phyloP scores from a whole-genome alignment of 2,797 vertebrate genomes.

The Acanthopagrus latus region DNA sequence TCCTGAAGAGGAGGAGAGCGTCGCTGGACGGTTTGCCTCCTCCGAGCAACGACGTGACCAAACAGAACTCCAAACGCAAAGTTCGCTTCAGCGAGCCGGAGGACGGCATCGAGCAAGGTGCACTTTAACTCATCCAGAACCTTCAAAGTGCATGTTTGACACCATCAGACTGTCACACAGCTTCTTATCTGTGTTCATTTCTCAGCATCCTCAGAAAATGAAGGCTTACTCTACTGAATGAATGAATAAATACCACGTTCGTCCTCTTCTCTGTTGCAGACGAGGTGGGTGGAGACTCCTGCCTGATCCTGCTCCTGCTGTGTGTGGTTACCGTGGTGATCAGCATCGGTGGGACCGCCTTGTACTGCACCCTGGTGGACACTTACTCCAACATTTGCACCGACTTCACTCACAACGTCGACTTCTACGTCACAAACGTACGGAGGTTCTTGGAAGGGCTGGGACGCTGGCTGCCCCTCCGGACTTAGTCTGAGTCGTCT shows the following conservation, averaged over 20 bases:
- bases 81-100: slow-evolving; percentile 95
- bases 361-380: slow-evolving; percentile 94
- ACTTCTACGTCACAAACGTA: slow-evolving; percentile 90
- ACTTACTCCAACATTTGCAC: slow-evolving; percentile 92
- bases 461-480: slow-evolving; percentile 87
- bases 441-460: slow-evolving; percentile 86
- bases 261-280: slow-evolving; percentile 82
- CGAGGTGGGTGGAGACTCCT: slow-evolving; percentile 92
- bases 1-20: slow-evolving; percentile 91
- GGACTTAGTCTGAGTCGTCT: slow-evolving; percentile 77
- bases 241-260: neutral
- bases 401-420: slow-evolving; percentile 92
- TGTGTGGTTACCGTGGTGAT: slow-evolving; percentile 94
- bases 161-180: too few relatives aligned
- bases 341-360: slow-evolving; percentile 93
- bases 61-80: slow-evolving; percentile 88
- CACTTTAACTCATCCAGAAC: neutral
- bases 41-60: slow-evolving; percentile 66
- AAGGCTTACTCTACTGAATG: too few relatives aligned
- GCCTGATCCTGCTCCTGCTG: slow-evolving; percentile 92
- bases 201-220: too few relatives aligned
- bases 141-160: neutral
- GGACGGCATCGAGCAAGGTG: slow-evolving; percentile 92
- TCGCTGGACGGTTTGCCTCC: slow-evolving; percentile 85
- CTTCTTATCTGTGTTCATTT: too few relatives aligned